A percentile compares a stretch with the other conserved stretches of the same genome.
Conservation (phyloP, 1,140 invertebrate genomes). For the Brachionus koreanus region DNA sequence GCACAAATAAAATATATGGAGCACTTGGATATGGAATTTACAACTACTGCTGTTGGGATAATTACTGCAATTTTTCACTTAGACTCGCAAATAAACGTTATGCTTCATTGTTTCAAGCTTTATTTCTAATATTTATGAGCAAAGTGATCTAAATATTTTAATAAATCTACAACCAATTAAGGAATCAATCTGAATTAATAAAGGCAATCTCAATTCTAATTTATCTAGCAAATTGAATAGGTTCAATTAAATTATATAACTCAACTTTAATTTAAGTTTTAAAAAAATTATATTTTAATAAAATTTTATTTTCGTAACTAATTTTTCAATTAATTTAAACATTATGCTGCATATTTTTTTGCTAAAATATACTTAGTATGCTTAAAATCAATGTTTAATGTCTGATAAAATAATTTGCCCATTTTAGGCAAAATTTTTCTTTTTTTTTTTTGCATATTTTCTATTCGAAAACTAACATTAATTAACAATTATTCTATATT, state of each 20-base stretch:
- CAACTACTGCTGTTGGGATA: conserved; percentile 42
- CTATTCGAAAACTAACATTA: background rate
- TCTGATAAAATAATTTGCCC: background rate
- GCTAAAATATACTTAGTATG: too few relatives aligned
- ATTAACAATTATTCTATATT: too few relatives aligned
- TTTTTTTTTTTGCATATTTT: background rate
- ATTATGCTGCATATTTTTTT: too few relatives aligned
- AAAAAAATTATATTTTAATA: too few relatives aligned
- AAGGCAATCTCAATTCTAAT: background rate
- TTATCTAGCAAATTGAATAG: background rate
- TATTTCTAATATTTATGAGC: background rate
- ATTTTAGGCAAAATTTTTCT: background rate
- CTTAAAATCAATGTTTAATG: too few relatives aligned
- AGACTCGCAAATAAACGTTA: background rate
- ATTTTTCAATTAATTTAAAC: too few relatives aligned
- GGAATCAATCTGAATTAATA: too few relatives aligned
- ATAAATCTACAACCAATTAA: too few relatives aligned
- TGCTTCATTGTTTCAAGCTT: background rate
- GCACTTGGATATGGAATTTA: conserved; percentile 34
- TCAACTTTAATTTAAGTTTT: too few relatives aligned
- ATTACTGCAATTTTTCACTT: conserved; percentile 23
- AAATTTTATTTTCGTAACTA: too few relatives aligned
- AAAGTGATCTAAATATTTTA: background rate
- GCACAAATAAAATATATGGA: conserved; percentile 24
- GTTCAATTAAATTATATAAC: too few relatives aligned